phyloP scores from a whole-genome alignment of 2,888 invertebrate species.

The Teleogryllus oceanicus region DNA sequence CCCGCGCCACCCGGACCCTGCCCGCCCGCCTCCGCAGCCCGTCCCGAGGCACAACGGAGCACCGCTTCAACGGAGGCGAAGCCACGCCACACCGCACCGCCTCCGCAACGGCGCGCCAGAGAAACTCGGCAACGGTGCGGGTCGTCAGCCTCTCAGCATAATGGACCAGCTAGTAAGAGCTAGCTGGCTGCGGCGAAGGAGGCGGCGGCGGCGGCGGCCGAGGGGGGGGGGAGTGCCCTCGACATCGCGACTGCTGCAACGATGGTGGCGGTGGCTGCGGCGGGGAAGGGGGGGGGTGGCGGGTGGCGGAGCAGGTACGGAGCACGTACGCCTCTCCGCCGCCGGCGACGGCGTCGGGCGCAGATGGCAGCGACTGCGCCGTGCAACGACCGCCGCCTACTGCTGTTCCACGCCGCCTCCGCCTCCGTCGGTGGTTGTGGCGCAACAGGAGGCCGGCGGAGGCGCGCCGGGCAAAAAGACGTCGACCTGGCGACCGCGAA shows the following conservation, averaged over 20 bases:
- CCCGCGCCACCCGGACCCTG: neutral
- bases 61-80: neutral
- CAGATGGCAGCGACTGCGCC: too few species aligned
- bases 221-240: too few species aligned
- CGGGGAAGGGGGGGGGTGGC: neutral
- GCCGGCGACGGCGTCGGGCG: too few species aligned
- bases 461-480: too few species aligned
- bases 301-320: too few species aligned
- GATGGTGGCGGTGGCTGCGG: neutral
- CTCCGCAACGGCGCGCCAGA: neutral
- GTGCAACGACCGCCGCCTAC: too few species aligned
- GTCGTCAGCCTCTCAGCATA: conserved; percentile 18
- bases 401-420: too few species aligned
- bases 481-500: too few species aligned
- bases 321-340: too few species aligned
- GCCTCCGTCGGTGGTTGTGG: too few species aligned
- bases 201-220: neutral
- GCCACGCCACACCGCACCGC: neutral
- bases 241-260: neutral
- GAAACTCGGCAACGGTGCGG: conserved; percentile 5
- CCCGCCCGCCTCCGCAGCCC: neutral
- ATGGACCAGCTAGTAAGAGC: neutral
- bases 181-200: neutral
- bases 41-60: neutral
- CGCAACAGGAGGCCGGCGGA: too few species aligned